Evolutionary conservation across 1,140 invertebrate species (phyloP).

Genomic region (Tetranychus urticae): DNA sequence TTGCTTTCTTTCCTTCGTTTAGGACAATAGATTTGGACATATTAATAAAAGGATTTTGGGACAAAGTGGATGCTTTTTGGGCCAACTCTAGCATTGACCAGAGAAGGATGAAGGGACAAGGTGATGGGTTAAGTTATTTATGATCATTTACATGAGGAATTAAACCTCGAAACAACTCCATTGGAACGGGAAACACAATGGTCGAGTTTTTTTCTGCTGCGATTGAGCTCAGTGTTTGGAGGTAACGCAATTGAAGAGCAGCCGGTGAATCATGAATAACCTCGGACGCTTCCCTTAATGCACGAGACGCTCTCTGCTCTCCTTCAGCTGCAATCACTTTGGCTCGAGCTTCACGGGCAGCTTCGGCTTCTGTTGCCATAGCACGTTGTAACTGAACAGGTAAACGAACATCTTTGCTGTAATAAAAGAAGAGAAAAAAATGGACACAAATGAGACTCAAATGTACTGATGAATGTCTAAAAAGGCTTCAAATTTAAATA

Average conservation of each 20-base stretch:
- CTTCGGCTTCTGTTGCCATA: slow-evolving; percentile 68
- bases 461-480: too few relatives aligned
- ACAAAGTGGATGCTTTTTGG: too few relatives aligned
- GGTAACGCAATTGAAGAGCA: slow-evolving; percentile 33
- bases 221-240: slow-evolving; percentile 72
- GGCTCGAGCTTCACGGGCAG: slow-evolving; percentile 51
- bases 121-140: too few relatives aligned
- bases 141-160: neutral
- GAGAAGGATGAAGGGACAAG: too few relatives aligned
- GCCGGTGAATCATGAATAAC: slow-evolving; percentile 37
- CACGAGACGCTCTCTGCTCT: slow-evolving; percentile 65
- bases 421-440: slow-evolving; percentile 9
- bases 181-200: slow-evolving; percentile 57
- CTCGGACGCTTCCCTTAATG: slow-evolving; percentile 67
- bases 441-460: neutral
- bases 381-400: slow-evolving; percentile 55
- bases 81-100: too few relatives aligned
- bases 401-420: slow-evolving; percentile 62
- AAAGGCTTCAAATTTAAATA: neutral
- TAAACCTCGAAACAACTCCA: slow-evolving; percentile 8
- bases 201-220: slow-evolving; percentile 94
- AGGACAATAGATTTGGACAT: too few relatives aligned
- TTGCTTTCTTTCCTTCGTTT: too few relatives aligned
- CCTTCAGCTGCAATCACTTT: slow-evolving; percentile 36
- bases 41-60: too few relatives aligned